phyloP scores from a whole-genome alignment of 2,888 invertebrate genomes.

The Napeogenes inachia region DNA sequence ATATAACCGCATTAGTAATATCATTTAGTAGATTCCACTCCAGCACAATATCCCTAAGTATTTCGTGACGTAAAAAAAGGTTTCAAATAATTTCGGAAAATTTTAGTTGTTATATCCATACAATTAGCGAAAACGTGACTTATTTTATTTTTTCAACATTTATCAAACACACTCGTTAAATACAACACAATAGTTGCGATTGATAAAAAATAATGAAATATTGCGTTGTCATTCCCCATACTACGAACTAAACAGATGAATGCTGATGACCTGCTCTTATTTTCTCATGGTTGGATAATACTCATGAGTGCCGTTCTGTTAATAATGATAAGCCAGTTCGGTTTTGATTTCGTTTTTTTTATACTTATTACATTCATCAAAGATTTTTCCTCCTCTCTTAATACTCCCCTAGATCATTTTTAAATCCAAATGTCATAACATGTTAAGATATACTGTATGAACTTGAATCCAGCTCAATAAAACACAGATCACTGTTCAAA shows the following conservation, averaged over 20 bases:
- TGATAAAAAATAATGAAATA: slow-evolving; percentile 42
- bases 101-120: background rate
- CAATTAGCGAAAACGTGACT: slow-evolving; percentile 26
- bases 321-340: slow-evolving; percentile 21
- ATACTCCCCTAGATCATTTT: no score
- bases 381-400: no score
- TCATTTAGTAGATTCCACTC: no score
- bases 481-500: no score
- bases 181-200: slow-evolving; percentile 32
- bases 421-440: no score
- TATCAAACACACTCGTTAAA: slow-evolving; percentile 38
- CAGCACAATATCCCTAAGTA: no score
- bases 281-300: slow-evolving; percentile 34
- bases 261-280: slow-evolving; percentile 31
- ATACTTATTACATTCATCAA: background rate
- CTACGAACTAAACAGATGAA: slow-evolving; percentile 22
- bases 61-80: no score
- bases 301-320: slow-evolving; percentile 29
- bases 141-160: slow-evolving; percentile 32
- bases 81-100: no score
- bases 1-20: no score
- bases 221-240: slow-evolving; percentile 42
- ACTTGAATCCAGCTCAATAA: no score
- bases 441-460: no score
- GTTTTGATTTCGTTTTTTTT: background rate